A percentile compares a stretch with the other conserved stretches of the same genome.
phyloP scores from a whole-genome alignment of 2,797 vertebrate genomes.

The Hydrolagus colliei region DNA sequence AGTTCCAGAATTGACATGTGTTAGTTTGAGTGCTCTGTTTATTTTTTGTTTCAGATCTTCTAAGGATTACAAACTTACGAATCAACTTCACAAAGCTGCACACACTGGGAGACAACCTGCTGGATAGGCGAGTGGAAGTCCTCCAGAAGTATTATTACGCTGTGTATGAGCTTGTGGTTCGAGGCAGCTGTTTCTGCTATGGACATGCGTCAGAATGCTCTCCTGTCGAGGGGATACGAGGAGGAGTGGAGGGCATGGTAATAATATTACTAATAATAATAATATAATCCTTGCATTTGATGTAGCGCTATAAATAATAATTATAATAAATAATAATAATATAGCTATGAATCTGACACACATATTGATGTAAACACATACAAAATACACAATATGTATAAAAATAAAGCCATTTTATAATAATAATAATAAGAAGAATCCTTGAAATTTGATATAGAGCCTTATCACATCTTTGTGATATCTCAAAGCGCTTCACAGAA shows the following conservation, averaged over 20 bases:
- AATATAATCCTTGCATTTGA: not conserved
- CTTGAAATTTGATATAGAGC: no score
- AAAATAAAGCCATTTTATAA: no score
- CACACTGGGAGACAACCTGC: slow-evolving; percentile 67
- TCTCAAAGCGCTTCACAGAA: no score
- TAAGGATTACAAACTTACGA: slow-evolving; percentile 65
- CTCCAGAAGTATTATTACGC: slow-evolving; percentile 58
- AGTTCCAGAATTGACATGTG: not conserved
- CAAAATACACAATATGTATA: no score
- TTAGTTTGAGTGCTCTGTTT: not conserved
- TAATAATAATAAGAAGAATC: no score
- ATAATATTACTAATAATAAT: slow-evolving; percentile 26
- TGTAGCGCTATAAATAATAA: not conserved
- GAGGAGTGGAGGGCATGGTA: slow-evolving; percentile 60
- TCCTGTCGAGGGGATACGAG: slow-evolving; percentile 53
- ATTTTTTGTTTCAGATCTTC: slow-evolving; percentile 51
- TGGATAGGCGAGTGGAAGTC: slow-evolving; percentile 66
- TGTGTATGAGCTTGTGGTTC: slow-evolving; percentile 26
- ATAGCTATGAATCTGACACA: not conserved
- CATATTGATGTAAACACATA: no score
- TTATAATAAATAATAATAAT: not conserved
- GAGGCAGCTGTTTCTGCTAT: slow-evolving; percentile 74
- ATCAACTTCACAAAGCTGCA: slow-evolving; percentile 73
- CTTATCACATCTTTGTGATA: no score
- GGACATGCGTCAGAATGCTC: slow-evolving; percentile 74